Base-by-base conservation (phyloP, 2,797 vertebrate genomes). In the Anabas testudineus region DNA sequence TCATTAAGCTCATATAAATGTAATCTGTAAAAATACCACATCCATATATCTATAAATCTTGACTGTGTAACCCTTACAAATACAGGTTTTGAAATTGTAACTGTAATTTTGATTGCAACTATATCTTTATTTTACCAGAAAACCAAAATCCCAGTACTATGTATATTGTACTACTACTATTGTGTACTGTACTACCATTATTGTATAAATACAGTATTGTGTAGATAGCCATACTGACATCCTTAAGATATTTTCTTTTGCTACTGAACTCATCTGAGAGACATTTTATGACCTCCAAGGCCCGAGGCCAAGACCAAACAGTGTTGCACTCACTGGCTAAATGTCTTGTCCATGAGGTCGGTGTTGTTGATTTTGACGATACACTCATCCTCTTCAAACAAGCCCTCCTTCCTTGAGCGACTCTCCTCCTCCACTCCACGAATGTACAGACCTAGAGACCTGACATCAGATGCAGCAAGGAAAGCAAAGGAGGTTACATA, bases 381-480 rank as follows among this genome's bases (percentile, higher is more conserved):
- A 85, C 98, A 99, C 76, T 99, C 97, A 10, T 98, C 96, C 71
- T 98, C 96, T 36, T 95, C 91, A 85, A 99, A 97, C 60, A 99
- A 91, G 16, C 93, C 95, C 69, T 98, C 96, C 78, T 92, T 94
- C 65, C 93, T 95, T 22, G 97, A 97, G 61, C 96, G 96, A 84
- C 97, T 98, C 74, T 95, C 95, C 74, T 97, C 96, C 85, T 99
- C 98, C 82, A 99, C 93, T 22, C 95, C 97, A 16, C 97, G 95
- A 64, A 99, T 97, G 83, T 94, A 96, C 64, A 99, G 93, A 21
- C 97, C 97, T 8, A 99, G 92, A 85, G 96, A 91, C 89, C 97
- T 98, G 84, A 22, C 9, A 47, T 58, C 43, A 61, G 53, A 76
- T 18, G 1, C 16, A 49, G 49, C 22, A 10, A 32, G 37, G 19